A percentile compares a stretch with the other conserved stretches of the same genome.
Conservation (phyloP, 2,113 vertebrate species). For the Puffinus mauretanicus region DNA sequence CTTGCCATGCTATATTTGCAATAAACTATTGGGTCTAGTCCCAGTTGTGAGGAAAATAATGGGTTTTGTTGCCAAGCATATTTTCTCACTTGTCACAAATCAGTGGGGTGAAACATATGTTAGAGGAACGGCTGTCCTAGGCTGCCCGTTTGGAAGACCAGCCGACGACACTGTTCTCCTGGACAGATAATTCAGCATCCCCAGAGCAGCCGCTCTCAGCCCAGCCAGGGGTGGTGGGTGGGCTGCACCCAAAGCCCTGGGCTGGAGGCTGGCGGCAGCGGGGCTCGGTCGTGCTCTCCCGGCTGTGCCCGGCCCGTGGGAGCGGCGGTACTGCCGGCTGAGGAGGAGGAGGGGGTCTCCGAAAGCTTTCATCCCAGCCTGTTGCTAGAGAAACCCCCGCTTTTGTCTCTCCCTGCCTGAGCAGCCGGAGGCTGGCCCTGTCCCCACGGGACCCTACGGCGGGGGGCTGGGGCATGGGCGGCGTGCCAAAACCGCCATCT, state of each 20-base stretch:
- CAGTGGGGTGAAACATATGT: constrained; percentile 28
- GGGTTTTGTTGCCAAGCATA: constrained; percentile 47
- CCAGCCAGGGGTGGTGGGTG: no score
- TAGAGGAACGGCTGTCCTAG: neutral
- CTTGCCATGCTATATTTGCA: constrained; percentile 29
- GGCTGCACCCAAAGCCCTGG: rapidly evolving
- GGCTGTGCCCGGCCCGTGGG: rapidly evolving
- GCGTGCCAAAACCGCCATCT: neutral
- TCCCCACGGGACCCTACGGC: neutral
- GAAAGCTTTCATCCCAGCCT: neutral
- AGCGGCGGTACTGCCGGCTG: rapidly evolving
- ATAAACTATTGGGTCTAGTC: constrained; percentile 38
- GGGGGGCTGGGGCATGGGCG: neutral
- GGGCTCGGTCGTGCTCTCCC: neutral
- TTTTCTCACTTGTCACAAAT: constrained; percentile 39
- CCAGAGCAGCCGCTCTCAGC: rapidly evolving
- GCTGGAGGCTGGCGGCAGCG: rapidly evolving
- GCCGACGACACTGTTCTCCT: rapidly evolving
- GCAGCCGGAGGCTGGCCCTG: constrained; percentile 3
- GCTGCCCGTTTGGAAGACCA: neutral
- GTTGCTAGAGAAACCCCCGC: constrained; percentile 59
- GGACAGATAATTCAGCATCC: neutral
- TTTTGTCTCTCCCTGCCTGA: constrained; percentile 51
- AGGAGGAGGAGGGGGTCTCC: neutral
- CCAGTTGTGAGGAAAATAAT: constrained; percentile 33